Evolutionary conservation across 2,888 invertebrate genomes (phyloP).

Genomic region (Deroplatys truncata): DNA sequence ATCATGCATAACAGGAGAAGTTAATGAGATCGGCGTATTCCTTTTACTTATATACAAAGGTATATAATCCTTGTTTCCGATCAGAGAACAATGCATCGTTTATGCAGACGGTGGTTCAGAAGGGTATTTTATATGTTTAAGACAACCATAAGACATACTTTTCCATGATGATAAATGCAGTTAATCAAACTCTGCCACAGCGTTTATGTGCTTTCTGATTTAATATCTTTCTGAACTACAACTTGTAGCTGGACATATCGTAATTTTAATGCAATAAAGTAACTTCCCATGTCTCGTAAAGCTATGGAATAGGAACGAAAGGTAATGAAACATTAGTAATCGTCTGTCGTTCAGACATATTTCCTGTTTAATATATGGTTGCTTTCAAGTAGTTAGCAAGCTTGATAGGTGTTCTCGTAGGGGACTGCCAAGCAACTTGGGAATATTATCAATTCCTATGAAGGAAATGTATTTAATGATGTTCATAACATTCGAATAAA

Average conservation of each 20-base stretch:
- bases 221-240: neutral
- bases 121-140: neutral
- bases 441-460: neutral
- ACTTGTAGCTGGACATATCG: neutral
- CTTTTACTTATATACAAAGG: too few relatives aligned
- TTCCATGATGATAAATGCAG: neutral
- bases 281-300: neutral
- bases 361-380: neutral
- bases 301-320: neutral
- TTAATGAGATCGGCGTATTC: too few relatives aligned
- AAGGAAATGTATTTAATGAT: neutral
- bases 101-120: neutral
- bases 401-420: neutral
- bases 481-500: neutral
- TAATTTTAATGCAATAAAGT: neutral
- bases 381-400: neutral
- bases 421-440: neutral
- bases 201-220: neutral
- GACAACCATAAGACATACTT: neutral
- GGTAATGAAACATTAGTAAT: neutral
- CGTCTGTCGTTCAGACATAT: neutral
- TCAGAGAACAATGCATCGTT: neutral
- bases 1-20: too few relatives aligned
- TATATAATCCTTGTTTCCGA: neutral
- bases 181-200: neutral